Evolutionary conservation across 2,888 invertebrate species (phyloP).

Genomic region (Ectobius pallidus): DNA sequence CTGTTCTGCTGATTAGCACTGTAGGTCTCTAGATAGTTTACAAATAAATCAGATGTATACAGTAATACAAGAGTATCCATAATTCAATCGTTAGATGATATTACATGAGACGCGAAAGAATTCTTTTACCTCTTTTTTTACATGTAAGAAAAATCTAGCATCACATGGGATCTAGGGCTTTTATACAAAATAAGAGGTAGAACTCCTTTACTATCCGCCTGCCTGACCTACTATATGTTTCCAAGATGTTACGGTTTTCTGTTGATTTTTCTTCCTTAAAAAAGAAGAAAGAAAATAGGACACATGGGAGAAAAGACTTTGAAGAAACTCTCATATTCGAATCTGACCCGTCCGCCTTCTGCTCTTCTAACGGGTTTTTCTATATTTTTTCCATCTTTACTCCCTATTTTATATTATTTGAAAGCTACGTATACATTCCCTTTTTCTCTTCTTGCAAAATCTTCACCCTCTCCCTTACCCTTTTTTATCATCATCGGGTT

Average conservation of each 20-base stretch:
- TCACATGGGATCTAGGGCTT: not conserved
- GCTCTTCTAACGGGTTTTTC: slow-evolving; percentile 38
- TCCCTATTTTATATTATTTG: slow-evolving; percentile 27
- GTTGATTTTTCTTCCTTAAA: slow-evolving; percentile 27
- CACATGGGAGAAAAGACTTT: slow-evolving; percentile 16
- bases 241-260: slow-evolving; percentile 21
- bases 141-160: too few species aligned
- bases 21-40: too few species aligned
- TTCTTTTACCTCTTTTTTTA: too few species aligned
- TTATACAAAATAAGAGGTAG: not conserved
- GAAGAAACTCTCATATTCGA: slow-evolving; percentile 15
- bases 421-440: not conserved
- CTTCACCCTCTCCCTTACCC: slow-evolving; percentile 19
- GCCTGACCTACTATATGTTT: not conserved
- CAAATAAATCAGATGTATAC: too few species aligned
- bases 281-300: slow-evolving; percentile 28
- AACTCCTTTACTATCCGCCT: too few species aligned
- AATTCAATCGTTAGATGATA: too few species aligned
- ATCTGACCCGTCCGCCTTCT: slow-evolving; percentile 31
- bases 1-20: too few species aligned
- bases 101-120: too few species aligned
- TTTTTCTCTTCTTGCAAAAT: slow-evolving; percentile 4
- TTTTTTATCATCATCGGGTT: slow-evolving; percentile 16
- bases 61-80: too few species aligned
- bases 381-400: slow-evolving; percentile 34